Evolutionary conservation across 2,888 invertebrate species (phyloP).

Genomic region (Nomada ferruginata): DNA sequence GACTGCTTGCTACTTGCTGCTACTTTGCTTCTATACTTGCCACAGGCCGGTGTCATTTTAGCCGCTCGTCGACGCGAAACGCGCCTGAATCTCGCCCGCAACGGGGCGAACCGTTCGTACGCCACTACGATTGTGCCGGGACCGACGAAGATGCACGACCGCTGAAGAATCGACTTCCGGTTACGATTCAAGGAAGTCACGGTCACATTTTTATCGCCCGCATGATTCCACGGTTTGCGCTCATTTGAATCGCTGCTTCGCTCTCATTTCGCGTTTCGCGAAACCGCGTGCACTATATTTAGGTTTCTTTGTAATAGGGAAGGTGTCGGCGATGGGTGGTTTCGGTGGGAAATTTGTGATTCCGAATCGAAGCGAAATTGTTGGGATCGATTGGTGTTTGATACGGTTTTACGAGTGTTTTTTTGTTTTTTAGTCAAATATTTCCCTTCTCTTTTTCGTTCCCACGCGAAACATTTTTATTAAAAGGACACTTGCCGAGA

Average conservation of each 20-base stretch:
- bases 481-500: background rate
- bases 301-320: no score
- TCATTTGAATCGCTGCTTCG: background rate
- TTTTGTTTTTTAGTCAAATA: no score
- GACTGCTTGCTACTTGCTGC: constrained; percentile 48
- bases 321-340: no score
- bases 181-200: background rate
- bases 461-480: no score
- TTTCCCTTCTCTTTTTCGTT: no score
- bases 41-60: constrained; percentile 31
- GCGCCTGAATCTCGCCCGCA: constrained; percentile 35
- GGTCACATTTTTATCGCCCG: background rate
- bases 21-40: constrained; percentile 33
- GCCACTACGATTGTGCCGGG: background rate
- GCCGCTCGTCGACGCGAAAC: constrained; percentile 19
- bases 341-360: no score
- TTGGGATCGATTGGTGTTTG: no score
- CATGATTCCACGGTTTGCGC: background rate
- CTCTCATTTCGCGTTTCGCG: background rate
- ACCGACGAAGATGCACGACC: constrained; percentile 2
- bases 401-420: no score
- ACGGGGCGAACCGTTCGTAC: background rate
- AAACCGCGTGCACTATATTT: no score
- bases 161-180: constrained; percentile 36
- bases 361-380: no score